Evolutionary conservation across 2,113 vertebrate genomes (phyloP), one percentile per base, ranked within the genome.

Genomic region (Naja naja): DNA sequence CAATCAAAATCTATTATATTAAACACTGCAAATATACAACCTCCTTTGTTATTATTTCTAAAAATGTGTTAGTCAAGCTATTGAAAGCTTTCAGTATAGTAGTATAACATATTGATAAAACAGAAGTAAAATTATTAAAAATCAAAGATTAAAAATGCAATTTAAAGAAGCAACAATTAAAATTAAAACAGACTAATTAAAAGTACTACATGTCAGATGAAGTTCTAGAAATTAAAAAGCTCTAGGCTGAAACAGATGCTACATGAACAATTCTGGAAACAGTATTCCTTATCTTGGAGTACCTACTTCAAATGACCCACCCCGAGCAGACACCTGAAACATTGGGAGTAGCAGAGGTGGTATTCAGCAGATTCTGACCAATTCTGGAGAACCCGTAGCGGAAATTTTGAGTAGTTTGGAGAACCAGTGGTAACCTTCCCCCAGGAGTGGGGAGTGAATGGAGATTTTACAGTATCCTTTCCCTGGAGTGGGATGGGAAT

Each of bases 1-100:
- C 43, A 96, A 91, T 25, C 56, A 30, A 87, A 87, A 93, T 49
- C 22, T 60, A 90, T 39, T 25, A 60, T 90, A 27, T 93, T 60
- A 55, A 52, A 49, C n/a, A 49, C 20, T 49, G 30, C 8, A 43
- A 64, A 81, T 81, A 81, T 39, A 43, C 34, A 81, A 7, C 34
- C 18, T 9, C 34, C 74, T 81, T 81, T 81, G 74, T 43, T 43
- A 10, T 22, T 81, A 81, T 43, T 81, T 43, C 74, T 81, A 81
- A 81, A 81, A 81, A 81, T 9, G 18, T 22, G 1, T 81, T 81
- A 81, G 18, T 81, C 18, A 43, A 81, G 34, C 16, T 81, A 43
- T 8, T 81, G 74, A 81, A 81, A 81, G 7, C 74, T 81, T 43
- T 81, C 74, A 81, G 18, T 81, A 81, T 43, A 81, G n/a, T 39